Percentiles rank a stretch among this genome's conserved stretches.
phyloP scores from a whole-genome alignment of 2,888 invertebrate genomes.

The Homarus gammarus region DNA sequence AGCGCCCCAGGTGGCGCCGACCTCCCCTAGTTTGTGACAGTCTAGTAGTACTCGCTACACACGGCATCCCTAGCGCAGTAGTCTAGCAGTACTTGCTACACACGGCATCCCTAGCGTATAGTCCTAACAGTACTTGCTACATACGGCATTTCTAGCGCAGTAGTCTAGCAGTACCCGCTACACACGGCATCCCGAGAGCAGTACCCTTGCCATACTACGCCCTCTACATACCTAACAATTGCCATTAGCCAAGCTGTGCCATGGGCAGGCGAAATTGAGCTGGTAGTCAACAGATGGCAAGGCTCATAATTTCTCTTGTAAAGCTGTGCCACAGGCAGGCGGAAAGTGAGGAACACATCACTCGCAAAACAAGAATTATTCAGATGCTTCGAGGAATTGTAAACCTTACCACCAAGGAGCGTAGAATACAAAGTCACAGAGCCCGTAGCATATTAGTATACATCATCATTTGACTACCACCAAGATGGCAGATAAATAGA shows the following conservation, averaged over 20 bases:
- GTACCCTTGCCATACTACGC: constrained; percentile 3
- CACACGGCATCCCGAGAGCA: constrained; percentile 24
- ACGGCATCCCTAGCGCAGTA: constrained; percentile 11
- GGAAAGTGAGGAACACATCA: neutral
- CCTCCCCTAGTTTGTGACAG: constrained; percentile 28
- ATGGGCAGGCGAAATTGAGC: constrained; percentile 38
- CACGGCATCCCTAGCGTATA: constrained; percentile 44
- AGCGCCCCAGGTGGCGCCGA: constrained; percentile 41
- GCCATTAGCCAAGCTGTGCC: constrained; percentile 31
- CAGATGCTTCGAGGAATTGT: neutral
- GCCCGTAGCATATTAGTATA: neutral
- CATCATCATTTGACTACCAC: neutral
- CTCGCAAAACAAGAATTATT: neutral
- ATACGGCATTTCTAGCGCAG: constrained; percentile 34
- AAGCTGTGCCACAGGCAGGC: neutral
- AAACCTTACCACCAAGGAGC: neutral
- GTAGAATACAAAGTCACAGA: neutral
- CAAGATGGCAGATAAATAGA: no score
- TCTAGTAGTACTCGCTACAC: constrained; percentile 53
- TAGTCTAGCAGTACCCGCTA: constrained; percentile 20
- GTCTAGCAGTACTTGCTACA: constrained; percentile 53
- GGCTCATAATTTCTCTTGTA: constrained; percentile 12
- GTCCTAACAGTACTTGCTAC: constrained; percentile 38
- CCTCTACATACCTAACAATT: constrained; percentile 18
- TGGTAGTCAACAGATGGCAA: constrained; percentile 10